Conservation (phyloP, 2,113 vertebrate species). For the Corvus cornix region DNA sequence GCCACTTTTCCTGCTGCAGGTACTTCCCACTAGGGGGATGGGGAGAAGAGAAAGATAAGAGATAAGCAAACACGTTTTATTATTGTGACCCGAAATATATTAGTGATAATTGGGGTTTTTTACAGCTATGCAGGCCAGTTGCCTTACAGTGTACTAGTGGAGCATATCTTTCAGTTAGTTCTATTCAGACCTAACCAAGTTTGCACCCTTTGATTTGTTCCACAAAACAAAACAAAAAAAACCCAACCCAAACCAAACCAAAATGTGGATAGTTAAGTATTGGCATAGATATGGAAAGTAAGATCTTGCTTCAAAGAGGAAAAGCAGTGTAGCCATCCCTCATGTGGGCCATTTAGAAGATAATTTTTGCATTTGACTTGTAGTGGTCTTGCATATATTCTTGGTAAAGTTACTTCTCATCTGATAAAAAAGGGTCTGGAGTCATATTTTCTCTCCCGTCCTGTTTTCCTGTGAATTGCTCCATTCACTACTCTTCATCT, state of each 20-base stretch:
- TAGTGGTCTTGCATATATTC: not conserved
- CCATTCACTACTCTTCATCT: not conserved
- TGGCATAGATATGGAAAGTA: fast-evolving
- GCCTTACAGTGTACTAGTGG: not conserved
- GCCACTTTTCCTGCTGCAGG: not conserved
- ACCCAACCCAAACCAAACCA: not conserved
- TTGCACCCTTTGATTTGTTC: not conserved
- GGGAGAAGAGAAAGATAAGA: not conserved
- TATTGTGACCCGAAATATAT: not conserved
- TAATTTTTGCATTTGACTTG: not conserved
- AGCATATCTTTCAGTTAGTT: not conserved
- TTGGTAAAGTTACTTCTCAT: not conserved
- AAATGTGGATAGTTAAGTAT: not conserved
- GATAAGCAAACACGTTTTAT: not conserved
- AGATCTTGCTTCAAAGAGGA: not conserved
- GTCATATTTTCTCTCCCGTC: not conserved
- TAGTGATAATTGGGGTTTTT: fast-evolving
- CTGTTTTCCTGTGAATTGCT: not conserved
- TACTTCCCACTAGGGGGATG: not conserved
- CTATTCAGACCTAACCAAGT: not conserved
- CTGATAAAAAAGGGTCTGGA: not conserved
- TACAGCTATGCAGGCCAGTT: not conserved
- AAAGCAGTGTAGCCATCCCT: not conserved
- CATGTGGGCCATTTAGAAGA: not conserved
- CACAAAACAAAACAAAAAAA: not conserved